Evolutionary conservation across 2,113 vertebrate species (phyloP), one percentile per base, ranked within the genome.

Genomic region (Ptilorrhoa leucosticta): DNA sequence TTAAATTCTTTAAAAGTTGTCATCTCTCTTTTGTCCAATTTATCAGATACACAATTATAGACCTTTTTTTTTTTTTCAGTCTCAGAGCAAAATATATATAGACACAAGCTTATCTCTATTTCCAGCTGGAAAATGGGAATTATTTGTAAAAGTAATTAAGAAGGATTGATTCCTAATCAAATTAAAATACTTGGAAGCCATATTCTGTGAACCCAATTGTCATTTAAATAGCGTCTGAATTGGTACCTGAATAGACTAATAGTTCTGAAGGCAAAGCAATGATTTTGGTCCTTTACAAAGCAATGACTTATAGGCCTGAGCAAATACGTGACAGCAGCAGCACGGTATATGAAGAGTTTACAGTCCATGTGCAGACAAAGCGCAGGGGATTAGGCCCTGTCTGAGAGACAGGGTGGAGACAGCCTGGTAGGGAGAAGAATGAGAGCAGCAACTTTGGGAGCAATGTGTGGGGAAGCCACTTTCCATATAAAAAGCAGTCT

Each of bases 111-210:
- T 95, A 96, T 97, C 94, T 96, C 85, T 68, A 42, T 30, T 95
- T 92, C 94, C 95, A 97, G 94, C 64, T 97, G 94, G 93, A 93
- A 94, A 97, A 94, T 40, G 75, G n/a, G 85, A 95, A 93, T 95
- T 96, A 96, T 94, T 96, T 95, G 92, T 90, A 94, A 90, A 95
- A 94, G 83, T 92, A 97, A 95, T 97, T 96, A 97, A 57, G 78
- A 90, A 86, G 72, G 93, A 94, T 90, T 93, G 92, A 88, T 92
- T 89, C 68, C 60, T 89, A 94, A 94, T 95, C 78, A 96, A 95
- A 96, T 96, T 94, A 95, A 94, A 97, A 90, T 90, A 92, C 90
- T 92, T 81, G 68, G 72, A 82, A 83, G 79, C 51, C 85, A 66
- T 91, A 81, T 90, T 86, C 90, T 93, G 47, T 83, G 71, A 91